Evolutionary conservation across 2,113 vertebrate genomes (phyloP).

Genomic region (Saccopteryx leptura): DNA sequence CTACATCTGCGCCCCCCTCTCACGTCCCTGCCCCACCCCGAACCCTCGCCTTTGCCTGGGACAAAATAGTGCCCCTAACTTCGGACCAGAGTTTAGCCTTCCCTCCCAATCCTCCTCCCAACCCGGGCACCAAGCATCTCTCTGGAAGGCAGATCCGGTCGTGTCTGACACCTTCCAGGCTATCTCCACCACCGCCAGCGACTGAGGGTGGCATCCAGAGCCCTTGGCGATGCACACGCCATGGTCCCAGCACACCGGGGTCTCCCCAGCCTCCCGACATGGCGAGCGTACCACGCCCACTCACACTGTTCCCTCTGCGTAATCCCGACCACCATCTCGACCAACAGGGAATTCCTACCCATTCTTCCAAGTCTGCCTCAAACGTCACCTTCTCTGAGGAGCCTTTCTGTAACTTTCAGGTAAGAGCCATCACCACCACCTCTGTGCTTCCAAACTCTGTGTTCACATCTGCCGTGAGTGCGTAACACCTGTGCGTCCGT

Average conservation of each 20-base stretch:
- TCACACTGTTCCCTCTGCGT: neutral
- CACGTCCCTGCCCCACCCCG: neutral
- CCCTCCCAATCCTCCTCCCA: neutral
- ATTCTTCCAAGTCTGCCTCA: neutral
- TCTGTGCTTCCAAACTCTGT: neutral
- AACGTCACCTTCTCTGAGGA: neutral
- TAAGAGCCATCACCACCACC: neutral
- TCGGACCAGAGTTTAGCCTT: neutral
- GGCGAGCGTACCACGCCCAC: neutral
- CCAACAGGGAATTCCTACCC: neutral
- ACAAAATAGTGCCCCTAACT: neutral
- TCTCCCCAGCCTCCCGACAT: neutral
- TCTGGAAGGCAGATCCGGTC: neutral
- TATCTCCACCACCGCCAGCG: neutral
- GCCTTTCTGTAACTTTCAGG: neutral
- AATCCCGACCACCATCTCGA: neutral
- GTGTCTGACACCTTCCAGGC: neutral
- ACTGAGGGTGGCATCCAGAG: neutral
- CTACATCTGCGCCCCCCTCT: neutral
- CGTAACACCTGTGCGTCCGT: neutral
- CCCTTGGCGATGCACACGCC: neutral
- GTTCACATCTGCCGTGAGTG: neutral
- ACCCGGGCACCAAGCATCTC: neutral
- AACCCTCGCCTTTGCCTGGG: neutral
- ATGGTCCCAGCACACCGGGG: neutral